Percentiles rank a stretch among this genome's conserved stretches.
Conservation (phyloP, 2,113 vertebrate species). For the Macquaria australasica region DNA sequence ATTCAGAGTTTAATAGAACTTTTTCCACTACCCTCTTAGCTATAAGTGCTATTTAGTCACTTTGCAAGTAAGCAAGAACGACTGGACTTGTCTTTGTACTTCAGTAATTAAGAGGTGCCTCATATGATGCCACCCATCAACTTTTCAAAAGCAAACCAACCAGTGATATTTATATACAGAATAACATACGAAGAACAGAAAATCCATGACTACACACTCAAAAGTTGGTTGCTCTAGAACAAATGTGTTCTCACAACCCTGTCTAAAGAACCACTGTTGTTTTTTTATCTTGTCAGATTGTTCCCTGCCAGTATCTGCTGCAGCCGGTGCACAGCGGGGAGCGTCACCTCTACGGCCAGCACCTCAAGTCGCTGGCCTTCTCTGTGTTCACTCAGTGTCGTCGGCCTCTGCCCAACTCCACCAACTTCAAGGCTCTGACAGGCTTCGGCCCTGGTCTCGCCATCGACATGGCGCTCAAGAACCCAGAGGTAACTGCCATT, state of each 20-base stretch:
- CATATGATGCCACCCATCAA: not conserved
- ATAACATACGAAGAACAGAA: not conserved
- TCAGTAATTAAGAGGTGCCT: not conserved
- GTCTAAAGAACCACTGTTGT: not conserved
- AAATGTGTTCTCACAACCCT: not conserved
- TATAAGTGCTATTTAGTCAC: not conserved
- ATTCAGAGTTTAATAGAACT: no score
- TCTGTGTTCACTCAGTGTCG: conserved; percentile 98
- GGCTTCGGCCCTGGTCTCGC: conserved; percentile 97
- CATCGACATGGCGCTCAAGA: conserved; percentile 95
- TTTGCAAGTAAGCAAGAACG: not conserved
- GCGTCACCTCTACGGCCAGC: conserved; percentile 94
- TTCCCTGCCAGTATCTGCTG: conserved; percentile 96
- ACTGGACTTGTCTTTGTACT: not conserved
- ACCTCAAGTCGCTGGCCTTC: conserved; percentile 98
- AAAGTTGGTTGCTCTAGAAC: not conserved
- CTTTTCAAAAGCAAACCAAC: not conserved
- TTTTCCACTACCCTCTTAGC: not conserved
- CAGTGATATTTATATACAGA: not conserved
- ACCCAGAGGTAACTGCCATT: conserved; percentile 87
- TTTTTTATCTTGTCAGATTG: conserved; percentile 84
- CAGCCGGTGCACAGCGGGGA: conserved; percentile 96
- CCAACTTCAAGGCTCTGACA: conserved; percentile 97
- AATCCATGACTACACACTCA: not conserved
- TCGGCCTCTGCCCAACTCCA: conserved; percentile 93